Evolutionary conservation across 2,797 vertebrate species (phyloP), one percentile per base, ranked within the genome.

Genomic region (Ctenosaura bakeri): DNA sequence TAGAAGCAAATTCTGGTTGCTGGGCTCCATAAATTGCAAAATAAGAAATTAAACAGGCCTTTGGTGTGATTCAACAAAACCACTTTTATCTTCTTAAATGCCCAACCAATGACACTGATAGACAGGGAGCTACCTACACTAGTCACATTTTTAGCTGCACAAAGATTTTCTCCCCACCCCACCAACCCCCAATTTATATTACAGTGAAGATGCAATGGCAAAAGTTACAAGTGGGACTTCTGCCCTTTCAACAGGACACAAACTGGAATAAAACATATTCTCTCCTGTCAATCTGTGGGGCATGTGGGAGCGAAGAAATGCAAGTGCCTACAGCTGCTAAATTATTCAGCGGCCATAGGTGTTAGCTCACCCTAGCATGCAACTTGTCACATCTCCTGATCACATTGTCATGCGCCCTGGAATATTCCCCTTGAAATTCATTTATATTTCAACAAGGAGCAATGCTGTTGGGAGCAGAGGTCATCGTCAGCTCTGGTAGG

Each of bases 91-190:
- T 88, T 38, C 78, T 50, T 29, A 81, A 38, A 18, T 22, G 35
- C 24, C 20, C 42, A 35, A 10, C 16, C n/a, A 71, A 24, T 10
- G 22, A 80, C 29, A 24, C 62, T 29, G 29, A 13, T 71, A 88
- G 54, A 54, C 3, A 2, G 18, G 76, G 42, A 56, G 10, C 8
- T 69, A 38, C 7, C 26, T 24, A 32, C 4, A 2, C 56, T 52
- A 80, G 22, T 79, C 42, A 38, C 87, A 38, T 73, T 29, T 71
- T 50, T 54, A 38, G 10, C 50, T 9, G 14, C 20, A 29, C 13
- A 52, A 38, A 8, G 32, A 92, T 94, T 93, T 87, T 46, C 52
- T 81, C 91, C 50, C 94, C 90, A 92, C 93, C 95, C 86, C 82
- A 64, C 86, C 8, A 13, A 12, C 6, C 3, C 22, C 42, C 24